Evolutionary conservation across 1,140 invertebrate genomes (phyloP).

Genomic region (Spodoptera frugiperda): DNA sequence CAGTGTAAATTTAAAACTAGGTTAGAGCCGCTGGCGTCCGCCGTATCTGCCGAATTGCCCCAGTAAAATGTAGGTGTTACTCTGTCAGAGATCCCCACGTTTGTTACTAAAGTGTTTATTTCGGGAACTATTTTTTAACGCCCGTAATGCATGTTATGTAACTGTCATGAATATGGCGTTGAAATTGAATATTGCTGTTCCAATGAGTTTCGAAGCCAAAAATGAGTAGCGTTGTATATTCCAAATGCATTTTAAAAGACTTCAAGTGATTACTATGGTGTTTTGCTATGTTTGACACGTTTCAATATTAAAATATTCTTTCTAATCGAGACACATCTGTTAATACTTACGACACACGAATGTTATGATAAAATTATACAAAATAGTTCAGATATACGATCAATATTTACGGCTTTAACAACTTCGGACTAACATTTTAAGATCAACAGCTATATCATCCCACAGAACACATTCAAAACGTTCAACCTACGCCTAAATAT

Average conservation of each 20-base stretch:
- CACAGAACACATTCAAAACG: not conserved
- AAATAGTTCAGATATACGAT: too few relatives aligned
- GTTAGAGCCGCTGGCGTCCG: slow-evolving; percentile 68
- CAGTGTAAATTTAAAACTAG: slow-evolving; percentile 82
- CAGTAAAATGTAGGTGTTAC: slow-evolving; percentile 59
- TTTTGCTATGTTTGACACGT: not conserved
- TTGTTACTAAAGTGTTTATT: slow-evolving; percentile 35
- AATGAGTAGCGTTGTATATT: not conserved
- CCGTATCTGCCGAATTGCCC: slow-evolving; percentile 64
- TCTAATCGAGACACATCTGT: too few relatives aligned
- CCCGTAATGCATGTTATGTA: slow-evolving; percentile 9
- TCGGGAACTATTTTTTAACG: slow-evolving; percentile 29
- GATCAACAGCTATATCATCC: not conserved
- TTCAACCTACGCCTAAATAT: slow-evolving; percentile 1
- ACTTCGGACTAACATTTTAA: slow-evolving; percentile 3
- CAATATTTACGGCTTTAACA: not conserved
- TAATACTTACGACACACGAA: too few relatives aligned
- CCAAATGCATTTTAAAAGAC: not conserved
- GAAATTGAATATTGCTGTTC: not conserved
- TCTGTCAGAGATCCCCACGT: slow-evolving; percentile 9
- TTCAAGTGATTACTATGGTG: too few relatives aligned
- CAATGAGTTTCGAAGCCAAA: not conserved
- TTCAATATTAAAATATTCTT: too few relatives aligned
- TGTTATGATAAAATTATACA: too few relatives aligned
- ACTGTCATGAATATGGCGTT: slow-evolving; percentile 4